Percentiles rank a stretch among this genome's conserved stretches.
Conservation (phyloP, 2,113 vertebrate genomes). For the Sardina pilchardus region DNA sequence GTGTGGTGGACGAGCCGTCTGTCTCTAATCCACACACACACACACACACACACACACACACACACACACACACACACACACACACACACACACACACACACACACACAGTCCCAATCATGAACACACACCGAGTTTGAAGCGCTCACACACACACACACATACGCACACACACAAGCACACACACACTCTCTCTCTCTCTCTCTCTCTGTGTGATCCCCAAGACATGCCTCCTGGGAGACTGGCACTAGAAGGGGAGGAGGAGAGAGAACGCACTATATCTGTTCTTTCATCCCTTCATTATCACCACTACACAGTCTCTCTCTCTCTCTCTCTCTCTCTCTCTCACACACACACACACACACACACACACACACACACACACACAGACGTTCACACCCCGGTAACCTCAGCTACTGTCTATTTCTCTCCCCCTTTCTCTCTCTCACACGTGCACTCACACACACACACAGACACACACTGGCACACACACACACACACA, state of each 20-base stretch:
- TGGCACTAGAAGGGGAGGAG: conserved; percentile 8
- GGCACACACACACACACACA: background rate
- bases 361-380: background rate
- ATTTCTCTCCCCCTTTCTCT: conserved; percentile 33
- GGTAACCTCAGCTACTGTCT: no score
- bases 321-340: conserved; percentile 31
- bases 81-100: conserved; percentile 11
- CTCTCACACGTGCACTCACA: background rate
- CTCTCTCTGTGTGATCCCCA: background rate
- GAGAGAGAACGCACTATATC: conserved; percentile 17
- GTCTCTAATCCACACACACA: conserved; percentile 33
- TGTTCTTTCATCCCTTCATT: conserved; percentile 36
- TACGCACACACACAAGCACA: background rate
- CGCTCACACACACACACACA: background rate
- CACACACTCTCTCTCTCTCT: no score
- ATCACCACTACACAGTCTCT: background rate
- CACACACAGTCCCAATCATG: background rate
- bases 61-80: background rate
- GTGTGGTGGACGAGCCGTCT: conserved; percentile 29
- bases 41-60: background rate
- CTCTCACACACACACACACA: conserved; percentile 3
- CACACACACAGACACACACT: background rate
- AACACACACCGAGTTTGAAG: background rate
- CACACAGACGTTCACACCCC: background rate
- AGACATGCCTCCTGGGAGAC: conserved; percentile 22